Evolutionary conservation across 1,140 invertebrate species (phyloP), one percentile per base, ranked within the genome.

Genomic region (Anastrepha obliqua): DNA sequence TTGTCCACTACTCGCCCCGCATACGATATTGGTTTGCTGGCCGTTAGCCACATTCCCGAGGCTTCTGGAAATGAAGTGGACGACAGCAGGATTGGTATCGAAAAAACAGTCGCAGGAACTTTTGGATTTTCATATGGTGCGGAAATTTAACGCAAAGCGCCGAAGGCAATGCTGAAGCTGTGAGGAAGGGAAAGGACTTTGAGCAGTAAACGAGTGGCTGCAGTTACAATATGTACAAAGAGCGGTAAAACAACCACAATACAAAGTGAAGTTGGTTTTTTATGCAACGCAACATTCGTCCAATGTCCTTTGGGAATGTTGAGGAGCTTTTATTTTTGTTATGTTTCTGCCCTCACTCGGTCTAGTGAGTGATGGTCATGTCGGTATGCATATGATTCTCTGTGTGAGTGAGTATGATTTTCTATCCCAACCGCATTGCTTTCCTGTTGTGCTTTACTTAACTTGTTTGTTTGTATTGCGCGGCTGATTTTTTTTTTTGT

Each of bases 21-120:
- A 55, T 3, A n/a, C n/a, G 2, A 17, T 2, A 29, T 20, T 15
- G 13, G n/a, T 9, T 7, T 85, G 17, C 15, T 85, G 58, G 51
- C 86, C 42, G 86, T 9, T 67, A 42, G 7, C 64, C 64, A 64
- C 85, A 62, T 60, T 5, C 55, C 17, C 13, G 58, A 47, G 9
- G 42, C 15, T 70, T n/a, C 39, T 64, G 88, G 88, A 89, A 89
- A 15, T 55, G 15, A 62, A 44, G 5, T 60, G 13, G n/a, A 42
- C 59, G 42, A 62, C 9, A 86, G 86, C 89, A 60, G 17, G 59
- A 74, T 87, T 60, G 81, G 74, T 8, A 81, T 67, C 4, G 74
- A 90, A 92, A 90, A 91, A 92, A 90, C 91, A 39, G 91, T 90
- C 90, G 90, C 90, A 89, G 89, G 90, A 92, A 92, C 90, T 91